Percentiles rank a stretch among this genome's conserved stretches.
Evolutionary conservation across 2,888 invertebrate genomes (phyloP).

Genomic region (Andricus curvator): DNA sequence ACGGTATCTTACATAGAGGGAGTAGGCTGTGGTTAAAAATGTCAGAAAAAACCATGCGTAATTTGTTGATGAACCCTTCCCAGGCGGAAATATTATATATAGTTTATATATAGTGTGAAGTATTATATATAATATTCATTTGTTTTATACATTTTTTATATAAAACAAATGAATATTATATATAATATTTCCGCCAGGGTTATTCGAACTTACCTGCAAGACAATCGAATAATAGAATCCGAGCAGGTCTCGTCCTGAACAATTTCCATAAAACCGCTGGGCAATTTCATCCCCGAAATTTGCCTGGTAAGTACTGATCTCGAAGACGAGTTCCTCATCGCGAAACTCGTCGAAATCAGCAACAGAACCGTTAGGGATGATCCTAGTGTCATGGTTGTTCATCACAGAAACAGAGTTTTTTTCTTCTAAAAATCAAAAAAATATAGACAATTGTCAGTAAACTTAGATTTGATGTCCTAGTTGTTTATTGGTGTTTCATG

Average conservation of each 20-base stretch:
- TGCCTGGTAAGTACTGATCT: slow-evolving; percentile 53
- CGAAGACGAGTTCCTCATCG: slow-evolving; percentile 54
- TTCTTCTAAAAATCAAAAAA: not conserved
- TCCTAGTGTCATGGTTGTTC: slow-evolving; percentile 69
- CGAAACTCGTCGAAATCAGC: slow-evolving; percentile 54
- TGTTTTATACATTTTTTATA: too few relatives aligned
- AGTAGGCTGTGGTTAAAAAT: too few relatives aligned
- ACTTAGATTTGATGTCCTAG: too few relatives aligned
- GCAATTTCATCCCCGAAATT: slow-evolving; percentile 62
- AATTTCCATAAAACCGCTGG: slow-evolving; percentile 70
- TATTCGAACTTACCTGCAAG: slow-evolving; percentile 60
- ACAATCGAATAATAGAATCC: slow-evolving; percentile 66
- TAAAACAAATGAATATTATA: too few relatives aligned
- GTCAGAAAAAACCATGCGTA: too few relatives aligned
- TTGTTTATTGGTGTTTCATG: too few relatives aligned
- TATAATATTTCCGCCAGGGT: too few relatives aligned
- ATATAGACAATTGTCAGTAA: not conserved
- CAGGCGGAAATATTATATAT: too few relatives aligned
- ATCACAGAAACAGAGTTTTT: slow-evolving; percentile 61
- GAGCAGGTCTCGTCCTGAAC: slow-evolving; percentile 73
- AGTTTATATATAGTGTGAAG: too few relatives aligned
- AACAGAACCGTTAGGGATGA: slow-evolving; percentile 62
- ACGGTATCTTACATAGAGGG: too few relatives aligned
- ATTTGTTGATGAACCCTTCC: too few relatives aligned
- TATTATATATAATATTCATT: too few relatives aligned